phyloP scores from a whole-genome alignment of 1,140 invertebrate species.

The Cecropterus lyciades region DNA sequence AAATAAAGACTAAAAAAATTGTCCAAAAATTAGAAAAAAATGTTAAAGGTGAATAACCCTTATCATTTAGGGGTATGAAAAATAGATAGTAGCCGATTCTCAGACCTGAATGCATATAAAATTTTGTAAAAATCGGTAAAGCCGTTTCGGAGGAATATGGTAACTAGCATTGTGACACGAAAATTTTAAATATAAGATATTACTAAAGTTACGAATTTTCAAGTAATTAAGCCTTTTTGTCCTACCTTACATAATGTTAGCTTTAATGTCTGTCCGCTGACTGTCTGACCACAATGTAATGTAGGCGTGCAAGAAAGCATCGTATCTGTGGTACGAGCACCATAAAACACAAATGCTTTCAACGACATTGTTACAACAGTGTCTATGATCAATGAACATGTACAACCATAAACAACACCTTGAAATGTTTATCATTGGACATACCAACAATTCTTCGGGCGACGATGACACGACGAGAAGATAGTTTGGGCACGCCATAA shows the following conservation, averaged over 20 bases:
- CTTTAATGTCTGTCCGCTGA: conserved; percentile 17
- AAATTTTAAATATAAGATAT: no score
- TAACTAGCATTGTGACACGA: no score
- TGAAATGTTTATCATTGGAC: conserved; percentile 26
- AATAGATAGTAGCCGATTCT: no score
- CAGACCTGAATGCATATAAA: no score
- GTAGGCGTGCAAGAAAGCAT: conserved; percentile 24
- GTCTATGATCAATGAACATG: conserved; percentile 35
- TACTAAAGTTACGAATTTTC: no score
- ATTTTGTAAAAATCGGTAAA: no score
- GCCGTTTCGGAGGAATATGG: no score
- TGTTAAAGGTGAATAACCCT: no score
- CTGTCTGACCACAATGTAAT: conserved; percentile 21
- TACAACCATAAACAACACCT: conserved; percentile 30
- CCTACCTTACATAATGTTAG: conserved; percentile 10
- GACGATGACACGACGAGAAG: conserved; percentile 16
- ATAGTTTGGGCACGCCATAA: conserved; percentile 23
- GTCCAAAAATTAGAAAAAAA: no score
- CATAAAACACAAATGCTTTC: conserved; percentile 31
- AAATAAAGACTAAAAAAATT: no score
- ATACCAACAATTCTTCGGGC: conserved; percentile 25
- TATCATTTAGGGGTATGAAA: no score
- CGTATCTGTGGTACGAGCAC: conserved; percentile 24
- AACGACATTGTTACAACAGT: conserved; percentile 33
- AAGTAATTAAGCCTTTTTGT: conserved; percentile 4